Conservation (phyloP, 2,888 invertebrate species). For the Odontothrips loti region DNA sequence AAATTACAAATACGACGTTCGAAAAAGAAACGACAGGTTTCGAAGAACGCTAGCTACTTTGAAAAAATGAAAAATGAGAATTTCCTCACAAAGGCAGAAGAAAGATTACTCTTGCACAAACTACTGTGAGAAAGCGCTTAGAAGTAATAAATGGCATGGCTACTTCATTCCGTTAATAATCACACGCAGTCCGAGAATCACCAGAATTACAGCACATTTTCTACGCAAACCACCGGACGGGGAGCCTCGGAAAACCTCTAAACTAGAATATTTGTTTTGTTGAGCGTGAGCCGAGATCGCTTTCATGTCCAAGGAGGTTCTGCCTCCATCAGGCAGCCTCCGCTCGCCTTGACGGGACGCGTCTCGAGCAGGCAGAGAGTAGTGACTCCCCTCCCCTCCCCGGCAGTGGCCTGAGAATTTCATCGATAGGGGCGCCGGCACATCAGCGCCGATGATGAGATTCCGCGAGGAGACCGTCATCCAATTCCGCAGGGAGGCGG, state of each 20-base stretch:
- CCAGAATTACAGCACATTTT: not conserved
- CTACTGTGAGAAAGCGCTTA: not conserved
- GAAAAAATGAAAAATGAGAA: not conserved
- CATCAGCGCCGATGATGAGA: not conserved
- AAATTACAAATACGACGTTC: not conserved
- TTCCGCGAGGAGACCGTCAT: not conserved
- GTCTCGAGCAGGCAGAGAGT: not conserved
- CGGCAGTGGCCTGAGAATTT: not conserved
- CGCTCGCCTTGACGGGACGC: not conserved
- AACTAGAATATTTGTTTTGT: too few species aligned
- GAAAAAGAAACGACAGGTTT: not conserved
- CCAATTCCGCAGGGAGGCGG: too few species aligned
- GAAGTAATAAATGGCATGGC: not conserved
- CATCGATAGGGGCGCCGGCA: not conserved
- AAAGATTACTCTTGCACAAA: too few species aligned
- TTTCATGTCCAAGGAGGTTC: too few species aligned
- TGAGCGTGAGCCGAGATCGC: too few species aligned
- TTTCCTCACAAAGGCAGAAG: too few species aligned
- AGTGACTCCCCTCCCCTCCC: not conserved
- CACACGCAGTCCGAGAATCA: not conserved
- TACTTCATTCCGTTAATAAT: not conserved
- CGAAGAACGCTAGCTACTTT: not conserved
- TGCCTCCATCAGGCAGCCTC: too few species aligned
- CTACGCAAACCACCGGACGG: too few species aligned
- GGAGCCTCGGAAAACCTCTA: too few species aligned